Evolutionary conservation across 2,797 vertebrate genomes (phyloP).

Genomic region (Hipposideros larvatus): DNA sequence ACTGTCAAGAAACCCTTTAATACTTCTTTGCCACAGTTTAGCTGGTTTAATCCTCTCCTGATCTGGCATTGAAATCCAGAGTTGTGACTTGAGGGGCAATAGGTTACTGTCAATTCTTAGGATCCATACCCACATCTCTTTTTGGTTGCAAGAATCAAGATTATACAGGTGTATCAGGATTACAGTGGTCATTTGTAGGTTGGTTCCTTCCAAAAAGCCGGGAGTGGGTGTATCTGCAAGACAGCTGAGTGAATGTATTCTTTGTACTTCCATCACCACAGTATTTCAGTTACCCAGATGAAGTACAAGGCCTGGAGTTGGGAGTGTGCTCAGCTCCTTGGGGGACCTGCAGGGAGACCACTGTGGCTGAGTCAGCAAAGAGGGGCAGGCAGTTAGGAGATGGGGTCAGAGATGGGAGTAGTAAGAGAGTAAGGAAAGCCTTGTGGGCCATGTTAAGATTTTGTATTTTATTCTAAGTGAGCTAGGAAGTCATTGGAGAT

Average conservation of each 20-base stretch:
- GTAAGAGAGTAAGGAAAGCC: background rate
- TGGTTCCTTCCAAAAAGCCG: background rate
- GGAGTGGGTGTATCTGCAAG: background rate
- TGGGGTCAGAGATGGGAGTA: background rate
- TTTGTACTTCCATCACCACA: background rate
- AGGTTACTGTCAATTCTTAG: background rate
- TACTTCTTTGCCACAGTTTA: slow-evolving; percentile 16
- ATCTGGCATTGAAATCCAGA: background rate
- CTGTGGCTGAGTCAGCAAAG: background rate
- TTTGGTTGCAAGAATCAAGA: background rate
- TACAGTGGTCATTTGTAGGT: background rate
- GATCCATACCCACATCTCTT: background rate
- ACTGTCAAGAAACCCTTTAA: background rate
- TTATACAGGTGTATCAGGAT: background rate
- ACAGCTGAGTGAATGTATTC: background rate
- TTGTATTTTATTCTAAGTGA: slow-evolving; percentile 50
- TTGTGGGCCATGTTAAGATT: background rate
- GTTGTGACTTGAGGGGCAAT: background rate
- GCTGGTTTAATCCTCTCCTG: slow-evolving; percentile 13
- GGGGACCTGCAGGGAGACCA: background rate
- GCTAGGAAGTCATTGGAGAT: slow-evolving; percentile 25
- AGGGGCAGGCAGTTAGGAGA: background rate
- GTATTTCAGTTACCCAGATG: background rate
- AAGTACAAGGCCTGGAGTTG: background rate
- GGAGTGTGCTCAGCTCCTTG: background rate